A percentile compares a stretch with the other conserved stretches of the same genome.
Conservation (phyloP, 2,888 invertebrate species). For the Eupelmus urozonus region DNA sequence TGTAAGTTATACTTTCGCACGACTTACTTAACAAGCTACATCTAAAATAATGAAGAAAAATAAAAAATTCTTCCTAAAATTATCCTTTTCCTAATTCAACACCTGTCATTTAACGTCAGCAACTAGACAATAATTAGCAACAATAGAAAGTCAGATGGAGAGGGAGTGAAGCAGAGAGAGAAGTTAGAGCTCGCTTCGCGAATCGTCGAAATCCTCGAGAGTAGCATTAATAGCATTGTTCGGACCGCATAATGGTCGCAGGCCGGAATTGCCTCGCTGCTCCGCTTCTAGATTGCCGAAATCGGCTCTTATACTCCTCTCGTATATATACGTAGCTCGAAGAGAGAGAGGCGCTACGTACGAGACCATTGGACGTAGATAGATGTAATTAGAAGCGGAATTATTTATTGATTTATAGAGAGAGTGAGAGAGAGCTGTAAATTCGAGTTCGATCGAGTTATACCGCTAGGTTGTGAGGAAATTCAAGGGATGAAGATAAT, state of each 20-base stretch:
- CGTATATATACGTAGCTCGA: neutral
- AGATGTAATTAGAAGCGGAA: conserved; percentile 29
- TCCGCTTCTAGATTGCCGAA: conserved; percentile 39
- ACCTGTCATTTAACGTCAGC: neutral
- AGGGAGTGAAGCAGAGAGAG: neutral
- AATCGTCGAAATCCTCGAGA: conserved; percentile 48
- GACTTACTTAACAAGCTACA: too few species aligned
- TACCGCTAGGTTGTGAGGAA: too few species aligned
- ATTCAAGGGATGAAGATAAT: too few species aligned
- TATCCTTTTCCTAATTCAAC: too few species aligned
- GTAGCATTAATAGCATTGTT: conserved; percentile 55
- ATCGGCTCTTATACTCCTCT: conserved; percentile 39
- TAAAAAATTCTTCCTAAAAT: neutral
- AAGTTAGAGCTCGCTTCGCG: neutral
- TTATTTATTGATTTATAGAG: conserved; percentile 43
- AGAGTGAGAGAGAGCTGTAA: too few species aligned
- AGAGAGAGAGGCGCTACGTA: neutral
- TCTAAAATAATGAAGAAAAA: neutral
- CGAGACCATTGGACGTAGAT: neutral
- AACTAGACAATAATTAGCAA: conserved; percentile 17
- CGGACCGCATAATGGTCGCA: conserved; percentile 53
- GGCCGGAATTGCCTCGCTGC: conserved; percentile 7
- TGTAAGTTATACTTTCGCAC: too few species aligned
- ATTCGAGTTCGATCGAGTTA: conserved; percentile 18
- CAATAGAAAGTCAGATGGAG: conserved; percentile 5